Base-by-base conservation (phyloP, 2,113 vertebrate genomes). In the Oncorhynchus gorbuscha region DNA sequence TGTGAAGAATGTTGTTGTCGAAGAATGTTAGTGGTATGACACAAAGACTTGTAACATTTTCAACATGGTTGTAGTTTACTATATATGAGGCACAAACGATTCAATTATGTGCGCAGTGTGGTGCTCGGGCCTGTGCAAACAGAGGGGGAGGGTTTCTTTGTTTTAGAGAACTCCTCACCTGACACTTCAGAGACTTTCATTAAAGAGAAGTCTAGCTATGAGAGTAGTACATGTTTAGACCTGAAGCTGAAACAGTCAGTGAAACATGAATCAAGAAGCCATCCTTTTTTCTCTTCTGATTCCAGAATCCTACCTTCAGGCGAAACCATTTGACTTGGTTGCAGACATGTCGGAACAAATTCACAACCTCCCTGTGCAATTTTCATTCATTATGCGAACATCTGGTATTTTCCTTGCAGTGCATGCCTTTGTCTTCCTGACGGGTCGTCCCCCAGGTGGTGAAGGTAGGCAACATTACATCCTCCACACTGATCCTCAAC, bases 271-370 rank as follows among this genome's bases (percentile, higher is more conserved):
- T 88, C 39, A 30, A 83, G 72, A 65, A 87, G 48, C 49, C 61
- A 81, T 84, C 78, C 79, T 82, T 76, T 75, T 67, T 66, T 78
- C 18, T 72, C 32, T 69, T 75, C 49, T 75, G 71, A 73, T 66
- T 82, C 68, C 72, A 72, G 62, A 77, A 72, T 76, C 28, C 73
- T 77, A 62, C 77, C 88, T 84, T 58, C 24, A 80, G 88, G 84
- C 84, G 13, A 82, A 79, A 55, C 28, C 7, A 48, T 28, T 65
- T 59, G 45, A 76, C 70, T 73, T 76, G 79, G 79, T 58, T 55
- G 64, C 24, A 64, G 59, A 84, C 90, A 16, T 88, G 89, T 89
- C 79, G 48, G 11, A 85, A 91, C 90, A 89, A 28, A 83, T 73
- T 75, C 81, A 61, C 49, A 69, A 71, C 67, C 35, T 26, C 24